Evolutionary conservation across 1,140 invertebrate genomes (phyloP), one percentile per base, ranked within the genome.

Genomic region (Papilio xuthus): DNA sequence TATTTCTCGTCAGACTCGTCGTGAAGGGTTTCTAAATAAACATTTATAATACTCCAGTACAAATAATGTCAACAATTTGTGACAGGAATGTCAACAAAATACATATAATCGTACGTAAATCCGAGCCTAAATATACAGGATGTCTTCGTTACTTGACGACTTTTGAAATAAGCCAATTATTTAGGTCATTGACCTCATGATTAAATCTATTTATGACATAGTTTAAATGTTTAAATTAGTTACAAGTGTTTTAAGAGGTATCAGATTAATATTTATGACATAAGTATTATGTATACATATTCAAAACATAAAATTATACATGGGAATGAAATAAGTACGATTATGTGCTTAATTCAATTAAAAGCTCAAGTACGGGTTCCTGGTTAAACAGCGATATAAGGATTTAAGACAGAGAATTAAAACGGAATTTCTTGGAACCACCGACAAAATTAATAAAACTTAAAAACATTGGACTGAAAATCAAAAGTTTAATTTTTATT

Each of bases 361-460:
- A 67, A 67, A 67, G 60, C 60, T 67, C 60, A 67, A 67, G 60
- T 67, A 67, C 60, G 60, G 60, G 60, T 67, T 67, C 60, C 60
- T 67, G 60, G 60, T 67, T 67, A 67, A 67, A 67, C 60, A 67
- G 60, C 60, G 60, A 67, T 67, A 67, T 67, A 67, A 67, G 60
- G 60, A 28, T 67, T 67, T 67, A 6, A 18, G 60, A 67, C 10
- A 67, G 56, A 23, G 60, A 28, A 67, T 67, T 67, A 67, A 67
- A 67, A 28, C 26, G 60, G 60, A 67, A 28, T 67, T 28, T 28
- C 60, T 28, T 67, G 23, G 26, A 67, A 67, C 53, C 53, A 56
- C 60, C 26, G 60, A 28, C 60, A 28, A 67, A 67, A 67, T 67
- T 15, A 67, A 67, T 28, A 28, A 9, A 67, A 67, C 26, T 67